A percentile compares a stretch with the other conserved stretches of the same genome.
These are phyloP conservation scores for Nudaria mundana DNA, from an alignment of 2,888 invertebrate genomes.

Conservation along the genomic window DNA sequence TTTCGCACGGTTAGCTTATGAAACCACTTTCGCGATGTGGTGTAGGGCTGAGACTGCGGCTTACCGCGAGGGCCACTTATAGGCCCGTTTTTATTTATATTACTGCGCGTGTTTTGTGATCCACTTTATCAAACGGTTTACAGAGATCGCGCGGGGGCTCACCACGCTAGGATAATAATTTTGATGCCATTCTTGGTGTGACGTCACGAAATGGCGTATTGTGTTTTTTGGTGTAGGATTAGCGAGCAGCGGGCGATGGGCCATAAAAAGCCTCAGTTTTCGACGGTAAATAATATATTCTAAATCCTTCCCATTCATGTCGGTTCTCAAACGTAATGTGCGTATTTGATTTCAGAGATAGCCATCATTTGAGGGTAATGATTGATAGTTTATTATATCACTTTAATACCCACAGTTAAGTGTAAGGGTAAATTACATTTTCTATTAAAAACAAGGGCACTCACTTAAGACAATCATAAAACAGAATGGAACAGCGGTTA, in stretches of 20 bases:
- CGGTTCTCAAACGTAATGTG: conserved; percentile 45
- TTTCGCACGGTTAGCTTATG: conserved; percentile 79
- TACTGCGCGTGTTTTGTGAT: conserved; percentile 73
- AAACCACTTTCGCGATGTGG: conserved; percentile 63
- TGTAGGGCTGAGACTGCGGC: conserved; percentile 47
- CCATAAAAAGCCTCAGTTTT: conserved; percentile 64
- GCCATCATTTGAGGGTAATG: conserved; percentile 12
- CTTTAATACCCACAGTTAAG: conserved; percentile 3
- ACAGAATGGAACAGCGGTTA: conserved; percentile 29
- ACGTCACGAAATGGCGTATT: conserved; percentile 64
- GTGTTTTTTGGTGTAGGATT: conserved; percentile 73
- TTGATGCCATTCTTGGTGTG: conserved; percentile 55
- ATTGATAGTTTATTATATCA: conserved; percentile 12
- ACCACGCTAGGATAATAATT: conserved; percentile 72
- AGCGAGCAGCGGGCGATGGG: conserved; percentile 55
- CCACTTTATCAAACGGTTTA: conserved; percentile 79
- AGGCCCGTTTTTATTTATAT: conserved; percentile 74
- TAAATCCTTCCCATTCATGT: conserved; percentile 48
- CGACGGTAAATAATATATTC: conserved; percentile 44
- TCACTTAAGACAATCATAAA: conserved; percentile 32
- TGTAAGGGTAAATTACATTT: conserved; percentile 9
- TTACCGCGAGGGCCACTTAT: conserved; percentile 76
- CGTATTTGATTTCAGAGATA: conserved; percentile 32
- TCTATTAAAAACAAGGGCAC: conserved; percentile 21
- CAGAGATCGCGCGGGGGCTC: conserved; percentile 64